These are phyloP conservation scores for Engystomops pustulosus DNA, from an alignment of 2,113 vertebrate genomes.

Conservation along the genomic window DNA sequence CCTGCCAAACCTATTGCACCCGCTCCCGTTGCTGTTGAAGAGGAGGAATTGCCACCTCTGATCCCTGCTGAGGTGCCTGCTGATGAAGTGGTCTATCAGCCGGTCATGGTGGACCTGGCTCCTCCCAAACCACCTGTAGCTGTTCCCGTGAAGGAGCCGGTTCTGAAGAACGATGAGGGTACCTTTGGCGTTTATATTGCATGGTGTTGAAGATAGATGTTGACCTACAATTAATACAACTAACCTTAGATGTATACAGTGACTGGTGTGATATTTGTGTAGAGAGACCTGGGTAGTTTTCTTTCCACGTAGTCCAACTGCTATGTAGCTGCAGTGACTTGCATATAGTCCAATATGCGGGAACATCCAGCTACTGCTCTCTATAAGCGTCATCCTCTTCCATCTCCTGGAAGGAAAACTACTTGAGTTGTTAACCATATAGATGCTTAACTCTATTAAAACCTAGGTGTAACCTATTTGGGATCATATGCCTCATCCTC, in stretches of 20 bases:
- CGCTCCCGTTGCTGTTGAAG: constrained; percentile 66
- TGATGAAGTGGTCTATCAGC: constrained; percentile 68
- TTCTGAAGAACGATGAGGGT: constrained; percentile 95
- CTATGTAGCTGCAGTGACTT: not conserved
- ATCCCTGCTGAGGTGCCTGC: constrained; percentile 83
- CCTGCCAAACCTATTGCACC: constrained; percentile 55
- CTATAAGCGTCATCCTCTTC: not conserved
- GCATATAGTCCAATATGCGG: not conserved
- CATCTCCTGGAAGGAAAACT: constrained; percentile 29
- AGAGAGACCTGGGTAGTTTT: not conserved
- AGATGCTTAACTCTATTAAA: constrained; percentile 6
- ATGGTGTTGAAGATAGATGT: constrained; percentile 72
- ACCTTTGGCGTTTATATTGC: constrained; percentile 79
- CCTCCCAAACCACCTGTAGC: constrained; percentile 72
- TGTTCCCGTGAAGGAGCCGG: constrained; percentile 78
- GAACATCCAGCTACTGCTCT: not conserved
- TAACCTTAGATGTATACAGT: constrained; percentile 2
- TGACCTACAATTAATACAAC: constrained; percentile 72
- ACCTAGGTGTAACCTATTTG: too few species aligned
- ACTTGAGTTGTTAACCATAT: not conserved
- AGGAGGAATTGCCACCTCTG: constrained; percentile 91
- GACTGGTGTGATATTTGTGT: not conserved
- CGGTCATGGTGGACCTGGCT: constrained; percentile 71
- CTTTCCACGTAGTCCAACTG: not conserved
- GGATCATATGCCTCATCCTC: too few species aligned